Percentiles rank a stretch among this genome's conserved stretches.
These are phyloP conservation scores for Hymenopus coronatus DNA, from an alignment of 2,888 invertebrate genomes.

Conservation along the genomic window DNA sequence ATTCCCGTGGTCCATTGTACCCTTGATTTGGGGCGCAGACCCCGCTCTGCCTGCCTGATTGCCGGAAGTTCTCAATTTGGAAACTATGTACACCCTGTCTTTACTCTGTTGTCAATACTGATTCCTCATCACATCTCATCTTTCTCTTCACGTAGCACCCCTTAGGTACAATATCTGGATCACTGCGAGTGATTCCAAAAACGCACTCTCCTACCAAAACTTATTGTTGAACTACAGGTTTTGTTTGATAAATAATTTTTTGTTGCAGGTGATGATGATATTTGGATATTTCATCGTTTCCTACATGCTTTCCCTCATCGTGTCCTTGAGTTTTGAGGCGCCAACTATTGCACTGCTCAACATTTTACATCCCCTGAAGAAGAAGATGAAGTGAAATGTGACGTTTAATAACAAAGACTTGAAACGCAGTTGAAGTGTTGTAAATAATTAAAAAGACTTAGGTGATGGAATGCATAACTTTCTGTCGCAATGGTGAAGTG, in stretches of 20 bases:
- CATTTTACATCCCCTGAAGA: conserved; percentile 20
- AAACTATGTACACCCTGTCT: no score
- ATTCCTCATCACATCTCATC: no score
- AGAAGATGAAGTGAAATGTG: conserved; percentile 16
- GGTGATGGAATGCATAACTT: background rate
- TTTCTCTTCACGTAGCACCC: no score
- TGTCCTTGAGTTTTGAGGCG: conserved; percentile 46
- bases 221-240: background rate
- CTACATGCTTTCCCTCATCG: conserved; percentile 44
- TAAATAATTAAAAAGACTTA: background rate
- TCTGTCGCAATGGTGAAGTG: background rate
- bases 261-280: conserved; percentile 41
- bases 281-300: conserved; percentile 42
- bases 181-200: no score
- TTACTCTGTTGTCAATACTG: no score
- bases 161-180: no score
- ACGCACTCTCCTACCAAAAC: no score
- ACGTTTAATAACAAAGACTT: background rate
- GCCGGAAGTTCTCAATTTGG: no score
- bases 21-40: no score
- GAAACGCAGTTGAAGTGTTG: background rate
- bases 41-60: no score
- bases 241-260: background rate
- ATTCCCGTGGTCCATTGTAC: no score
- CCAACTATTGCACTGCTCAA: conserved; percentile 46